phyloP scores from a whole-genome alignment of 2,113 vertebrate genomes.

The Strigops habroptila region DNA sequence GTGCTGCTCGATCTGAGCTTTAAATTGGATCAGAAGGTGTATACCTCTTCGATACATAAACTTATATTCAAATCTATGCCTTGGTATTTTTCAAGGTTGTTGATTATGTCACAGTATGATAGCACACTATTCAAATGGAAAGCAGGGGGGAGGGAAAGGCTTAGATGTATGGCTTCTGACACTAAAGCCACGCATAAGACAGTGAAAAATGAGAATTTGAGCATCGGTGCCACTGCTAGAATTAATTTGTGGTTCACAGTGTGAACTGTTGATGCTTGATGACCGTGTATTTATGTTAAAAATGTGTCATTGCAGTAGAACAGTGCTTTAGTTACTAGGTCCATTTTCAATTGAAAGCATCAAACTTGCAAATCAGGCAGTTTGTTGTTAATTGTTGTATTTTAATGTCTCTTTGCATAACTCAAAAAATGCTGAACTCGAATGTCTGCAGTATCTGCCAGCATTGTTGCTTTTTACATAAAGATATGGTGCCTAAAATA shows the following conservation, averaged over 20 bases:
- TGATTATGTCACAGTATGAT: conserved; percentile 29
- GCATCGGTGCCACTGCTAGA: neutral
- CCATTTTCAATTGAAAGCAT: conserved; percentile 1
- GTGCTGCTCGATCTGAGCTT: neutral
- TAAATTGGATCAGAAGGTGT: neutral
- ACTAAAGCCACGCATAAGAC: conserved; percentile 8
- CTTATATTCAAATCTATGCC: neutral
- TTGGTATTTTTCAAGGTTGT: conserved; percentile 6
- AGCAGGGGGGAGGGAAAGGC: neutral
- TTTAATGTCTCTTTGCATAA: neutral
- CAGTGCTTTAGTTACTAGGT: neutral
- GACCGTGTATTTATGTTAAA: neutral
- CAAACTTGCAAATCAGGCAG: conserved; percentile 12
- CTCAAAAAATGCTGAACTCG: conserved; percentile 9
- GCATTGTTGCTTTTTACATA: neutral
- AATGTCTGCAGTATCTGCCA: neutral
- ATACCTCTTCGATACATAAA: neutral
- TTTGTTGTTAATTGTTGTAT: conserved; percentile 42
- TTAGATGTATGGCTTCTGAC: conserved; percentile 41
- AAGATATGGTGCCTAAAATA: neutral
- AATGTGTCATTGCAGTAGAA: neutral
- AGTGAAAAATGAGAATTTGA: conserved; percentile 57
- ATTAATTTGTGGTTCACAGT: conserved; percentile 50
- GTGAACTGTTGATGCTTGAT: conserved; percentile 1
- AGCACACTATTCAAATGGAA: neutral